A percentile compares a stretch with the other conserved stretches of the same genome.
These are phyloP conservation scores for Yponomeuta plumbellus DNA, from an alignment of 2,888 invertebrate species.

Conservation along the genomic window DNA sequence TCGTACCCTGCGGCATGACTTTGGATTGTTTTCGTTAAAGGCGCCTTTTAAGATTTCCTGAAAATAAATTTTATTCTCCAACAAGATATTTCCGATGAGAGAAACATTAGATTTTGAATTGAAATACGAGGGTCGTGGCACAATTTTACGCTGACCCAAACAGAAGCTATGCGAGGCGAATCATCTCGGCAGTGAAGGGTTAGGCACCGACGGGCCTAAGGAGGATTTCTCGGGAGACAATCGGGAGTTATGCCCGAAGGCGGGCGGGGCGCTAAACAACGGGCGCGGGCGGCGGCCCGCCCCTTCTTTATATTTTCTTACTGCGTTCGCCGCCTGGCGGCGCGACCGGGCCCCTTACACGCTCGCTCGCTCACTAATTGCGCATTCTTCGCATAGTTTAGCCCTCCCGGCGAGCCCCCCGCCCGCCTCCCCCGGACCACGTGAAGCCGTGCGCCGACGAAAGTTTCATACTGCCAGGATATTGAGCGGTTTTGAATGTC, in stretches of 20 bases:
- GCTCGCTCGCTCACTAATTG: slow-evolving; percentile 93
- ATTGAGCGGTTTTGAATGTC: slow-evolving; percentile 78
- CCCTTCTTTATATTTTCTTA: slow-evolving; percentile 84
- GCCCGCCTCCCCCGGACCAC: slow-evolving; percentile 64
- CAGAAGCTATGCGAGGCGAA: slow-evolving; percentile 68
- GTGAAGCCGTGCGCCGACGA: slow-evolving; percentile 74
- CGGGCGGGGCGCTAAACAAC: slow-evolving; percentile 76
- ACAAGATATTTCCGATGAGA: slow-evolving; percentile 39
- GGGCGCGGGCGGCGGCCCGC: slow-evolving; percentile 74
- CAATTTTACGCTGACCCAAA: slow-evolving; percentile 75
- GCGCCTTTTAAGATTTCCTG: slow-evolving; percentile 19
- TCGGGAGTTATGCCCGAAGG: slow-evolving; percentile 75
- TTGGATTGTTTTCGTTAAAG: slow-evolving; percentile 42
- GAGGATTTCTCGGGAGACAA: slow-evolving; percentile 73
- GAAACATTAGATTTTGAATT: slow-evolving; percentile 51
- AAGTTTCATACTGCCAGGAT: slow-evolving; percentile 75
- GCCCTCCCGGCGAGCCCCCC: slow-evolving; percentile 80
- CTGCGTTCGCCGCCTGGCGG: slow-evolving; percentile 76
- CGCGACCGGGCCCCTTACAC: slow-evolving; percentile 79
- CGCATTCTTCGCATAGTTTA: slow-evolving; percentile 98
- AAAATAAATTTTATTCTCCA: slow-evolving; percentile 26
- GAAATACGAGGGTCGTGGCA: slow-evolving; percentile 51
- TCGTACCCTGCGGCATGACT: slow-evolving; percentile 41
- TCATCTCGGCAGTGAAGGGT: slow-evolving; percentile 62
- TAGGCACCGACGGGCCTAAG: slow-evolving; percentile 71